Conservation (phyloP, 2,113 vertebrate species). For the Myxocyprinus asiaticus region DNA sequence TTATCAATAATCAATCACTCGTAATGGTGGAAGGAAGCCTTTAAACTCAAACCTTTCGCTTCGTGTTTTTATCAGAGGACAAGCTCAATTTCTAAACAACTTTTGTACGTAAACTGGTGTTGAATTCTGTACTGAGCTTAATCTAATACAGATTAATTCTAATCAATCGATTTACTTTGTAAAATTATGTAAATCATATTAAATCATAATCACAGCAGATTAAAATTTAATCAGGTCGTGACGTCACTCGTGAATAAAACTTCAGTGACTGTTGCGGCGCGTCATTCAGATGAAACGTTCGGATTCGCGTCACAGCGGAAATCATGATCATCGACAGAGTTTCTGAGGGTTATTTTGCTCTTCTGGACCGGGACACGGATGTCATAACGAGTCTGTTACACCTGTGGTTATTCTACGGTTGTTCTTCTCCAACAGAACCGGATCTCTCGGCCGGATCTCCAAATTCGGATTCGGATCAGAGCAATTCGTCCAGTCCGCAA, state of each 20-base stretch:
- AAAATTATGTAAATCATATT: too few species aligned
- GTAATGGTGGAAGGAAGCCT: too few species aligned
- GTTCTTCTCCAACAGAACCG: constrained; percentile 56
- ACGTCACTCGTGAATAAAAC: background rate
- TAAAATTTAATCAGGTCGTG: background rate
- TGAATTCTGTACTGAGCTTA: too few species aligned
- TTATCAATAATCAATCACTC: too few species aligned
- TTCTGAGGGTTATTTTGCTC: constrained; percentile 62
- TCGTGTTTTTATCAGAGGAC: too few species aligned
- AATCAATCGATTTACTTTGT: too few species aligned
- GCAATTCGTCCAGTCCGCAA: constrained; percentile 28
- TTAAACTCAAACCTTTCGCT: too few species aligned
- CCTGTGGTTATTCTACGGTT: constrained; percentile 73
- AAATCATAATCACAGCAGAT: too few species aligned
- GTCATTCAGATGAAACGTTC: background rate
- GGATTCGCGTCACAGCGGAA: background rate
- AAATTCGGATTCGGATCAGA: constrained; percentile 33
- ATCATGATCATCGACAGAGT: constrained; percentile 79
- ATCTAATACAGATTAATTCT: too few species aligned
- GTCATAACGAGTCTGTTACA: constrained; percentile 71
- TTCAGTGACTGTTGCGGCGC: background rate
- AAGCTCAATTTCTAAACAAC: too few species aligned
- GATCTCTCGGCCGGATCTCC: constrained; percentile 27
- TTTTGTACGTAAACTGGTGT: too few species aligned
- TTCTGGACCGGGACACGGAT: constrained; percentile 65